These are phyloP conservation scores for Limnephilus marmoratus DNA, from an alignment of 2,888 invertebrate species.

Conservation along the genomic window DNA sequence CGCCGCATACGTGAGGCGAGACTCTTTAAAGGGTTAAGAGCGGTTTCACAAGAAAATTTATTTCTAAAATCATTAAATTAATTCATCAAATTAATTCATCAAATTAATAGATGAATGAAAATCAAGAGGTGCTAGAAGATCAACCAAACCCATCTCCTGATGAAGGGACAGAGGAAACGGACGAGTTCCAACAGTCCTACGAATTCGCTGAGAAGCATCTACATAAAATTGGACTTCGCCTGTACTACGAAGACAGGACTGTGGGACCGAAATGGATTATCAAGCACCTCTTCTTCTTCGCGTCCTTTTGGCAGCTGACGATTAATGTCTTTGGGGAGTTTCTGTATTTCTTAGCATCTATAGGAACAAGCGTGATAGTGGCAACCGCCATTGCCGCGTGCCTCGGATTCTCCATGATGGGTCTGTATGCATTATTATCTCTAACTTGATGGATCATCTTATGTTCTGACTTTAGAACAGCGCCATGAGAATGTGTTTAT, in stretches of 20 bases:
- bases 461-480: background rate
- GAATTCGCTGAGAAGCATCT: slow-evolving; percentile 27
- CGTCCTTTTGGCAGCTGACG: slow-evolving; percentile 68
- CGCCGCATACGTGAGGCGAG: no score
- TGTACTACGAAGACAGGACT: background rate
- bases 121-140: background rate
- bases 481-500: background rate
- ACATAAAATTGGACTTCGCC: slow-evolving; percentile 33
- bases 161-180: background rate
- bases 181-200: slow-evolving; percentile 21
- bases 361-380: slow-evolving; percentile 68
- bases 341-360: slow-evolving; percentile 68
- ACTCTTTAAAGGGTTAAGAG: no score
- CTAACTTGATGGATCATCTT: background rate
- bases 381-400: slow-evolving; percentile 69
- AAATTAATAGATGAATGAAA: background rate
- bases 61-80: no score
- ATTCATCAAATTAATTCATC: no score
- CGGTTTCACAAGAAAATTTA: no score
- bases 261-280: background rate
- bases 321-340: slow-evolving; percentile 67
- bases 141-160: background rate
- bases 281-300: slow-evolving; percentile 60
- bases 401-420: slow-evolving; percentile 66
- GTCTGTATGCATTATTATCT: background rate